A percentile compares a stretch with the other conserved stretches of the same genome.
These are phyloP conservation scores for Triplophysa siluroides DNA, from an alignment of 2,113 vertebrate species.

Conservation along the genomic window DNA sequence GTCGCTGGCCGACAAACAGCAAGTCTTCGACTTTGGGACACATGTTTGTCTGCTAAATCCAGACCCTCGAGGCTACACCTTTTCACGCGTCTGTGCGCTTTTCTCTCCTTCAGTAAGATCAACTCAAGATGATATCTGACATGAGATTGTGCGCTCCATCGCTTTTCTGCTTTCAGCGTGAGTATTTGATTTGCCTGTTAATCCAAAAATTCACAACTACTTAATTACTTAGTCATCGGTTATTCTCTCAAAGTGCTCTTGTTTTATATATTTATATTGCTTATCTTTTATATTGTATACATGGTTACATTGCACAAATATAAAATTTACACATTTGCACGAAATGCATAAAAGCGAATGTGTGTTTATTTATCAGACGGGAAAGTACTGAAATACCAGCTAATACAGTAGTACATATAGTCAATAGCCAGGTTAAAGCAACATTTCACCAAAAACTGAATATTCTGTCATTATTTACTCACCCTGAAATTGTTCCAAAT, in stretches of 20 bases:
- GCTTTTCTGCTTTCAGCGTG: slow-evolving; percentile 45
- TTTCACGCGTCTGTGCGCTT: not conserved
- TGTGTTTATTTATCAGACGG: too few species aligned
- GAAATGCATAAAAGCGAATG: too few species aligned
- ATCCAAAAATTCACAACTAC: not conserved
- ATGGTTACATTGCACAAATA: too few species aligned
- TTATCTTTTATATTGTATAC: not conserved
- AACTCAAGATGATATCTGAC: not conserved
- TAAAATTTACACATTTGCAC: too few species aligned
- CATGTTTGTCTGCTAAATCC: not conserved
- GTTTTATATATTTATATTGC: not conserved
- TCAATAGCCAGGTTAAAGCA: too few species aligned
- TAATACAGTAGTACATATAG: too few species aligned
- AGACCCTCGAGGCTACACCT: not conserved
- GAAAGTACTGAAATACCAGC: too few species aligned
- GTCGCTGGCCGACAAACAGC: slow-evolving; percentile 56
- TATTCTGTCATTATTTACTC: too few species aligned
- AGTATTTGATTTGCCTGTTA: slow-evolving; percentile 32
- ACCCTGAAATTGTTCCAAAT: too few species aligned
- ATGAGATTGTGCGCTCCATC: slow-evolving; percentile 31
- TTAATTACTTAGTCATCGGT: too few species aligned
- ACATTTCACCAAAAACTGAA: too few species aligned
- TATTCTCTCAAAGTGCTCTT: too few species aligned
- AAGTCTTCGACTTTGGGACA: not conserved
- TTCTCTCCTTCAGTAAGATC: not conserved